A percentile compares a stretch with the other conserved stretches of the same genome.
Conservation (phyloP, 2,888 invertebrate genomes). For the Amblyjoppa proteus region DNA sequence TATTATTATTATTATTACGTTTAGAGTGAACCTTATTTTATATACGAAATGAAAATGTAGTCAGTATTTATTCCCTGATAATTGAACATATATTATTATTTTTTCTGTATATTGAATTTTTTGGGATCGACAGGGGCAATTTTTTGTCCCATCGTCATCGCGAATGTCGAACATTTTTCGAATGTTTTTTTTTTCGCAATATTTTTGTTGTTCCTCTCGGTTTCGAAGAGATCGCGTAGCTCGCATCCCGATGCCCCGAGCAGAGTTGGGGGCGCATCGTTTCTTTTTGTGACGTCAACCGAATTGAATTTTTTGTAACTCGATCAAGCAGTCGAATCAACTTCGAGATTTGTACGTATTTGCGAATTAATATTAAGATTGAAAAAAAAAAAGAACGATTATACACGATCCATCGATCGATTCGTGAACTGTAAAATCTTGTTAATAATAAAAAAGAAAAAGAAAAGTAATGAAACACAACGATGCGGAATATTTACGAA, state of each 20-base stretch:
- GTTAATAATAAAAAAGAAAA: constrained; percentile 35
- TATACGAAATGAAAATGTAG: constrained; percentile 56
- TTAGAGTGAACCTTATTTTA: constrained; percentile 65
- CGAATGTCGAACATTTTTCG: not conserved
- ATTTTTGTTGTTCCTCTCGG: not conserved
- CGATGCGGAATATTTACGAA: constrained; percentile 17
- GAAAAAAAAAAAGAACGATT: not conserved
- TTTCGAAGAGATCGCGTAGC: not conserved
- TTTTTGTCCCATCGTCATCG: not conserved
- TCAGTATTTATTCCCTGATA: constrained; percentile 61
- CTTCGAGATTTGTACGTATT: constrained; percentile 12
- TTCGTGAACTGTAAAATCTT: constrained; percentile 46
- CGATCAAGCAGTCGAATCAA: not conserved
- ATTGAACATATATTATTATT: constrained; percentile 27
- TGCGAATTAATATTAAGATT: not conserved
- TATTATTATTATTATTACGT: constrained; percentile 49
- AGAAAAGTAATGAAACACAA: constrained; percentile 9
- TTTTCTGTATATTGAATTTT: constrained; percentile 45
- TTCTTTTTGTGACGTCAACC: not conserved
- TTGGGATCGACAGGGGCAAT: not conserved
- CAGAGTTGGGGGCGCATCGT: not conserved
- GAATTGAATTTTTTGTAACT: constrained; percentile 2
- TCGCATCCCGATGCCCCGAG: not conserved
- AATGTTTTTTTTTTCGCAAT: constrained; percentile 4
- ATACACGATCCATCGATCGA: constrained; percentile 13